phyloP scores from a whole-genome alignment of 2,113 vertebrate species.

The Oreotrochilus melanogaster region DNA sequence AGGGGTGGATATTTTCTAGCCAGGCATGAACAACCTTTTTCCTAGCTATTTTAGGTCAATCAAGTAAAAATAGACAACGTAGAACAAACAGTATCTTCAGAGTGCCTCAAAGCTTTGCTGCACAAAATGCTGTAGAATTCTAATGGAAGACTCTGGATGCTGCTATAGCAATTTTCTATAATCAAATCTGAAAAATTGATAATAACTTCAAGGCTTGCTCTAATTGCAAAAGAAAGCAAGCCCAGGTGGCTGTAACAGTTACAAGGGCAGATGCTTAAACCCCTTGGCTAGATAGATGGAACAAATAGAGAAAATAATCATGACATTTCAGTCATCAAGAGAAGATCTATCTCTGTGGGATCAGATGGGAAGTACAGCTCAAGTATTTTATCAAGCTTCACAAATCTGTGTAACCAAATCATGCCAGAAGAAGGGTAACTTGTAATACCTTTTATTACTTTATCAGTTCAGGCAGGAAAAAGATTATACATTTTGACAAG shows the following conservation, averaged over 20 bases:
- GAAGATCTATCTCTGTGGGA: background rate
- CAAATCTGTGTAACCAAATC: background rate
- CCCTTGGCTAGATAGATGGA: background rate
- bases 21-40: slow-evolving; percentile 41
- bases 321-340: background rate
- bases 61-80: background rate
- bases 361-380: background rate
- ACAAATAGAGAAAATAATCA: background rate
- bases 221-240: background rate
- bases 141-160: background rate
- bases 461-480: background rate
- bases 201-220: background rate
- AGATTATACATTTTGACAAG: background rate
- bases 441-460: background rate
- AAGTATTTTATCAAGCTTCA: background rate
- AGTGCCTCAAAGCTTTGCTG: background rate
- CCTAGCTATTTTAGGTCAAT: slow-evolving; percentile 26
- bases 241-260: background rate
- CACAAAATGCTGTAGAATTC: background rate
- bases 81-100: background rate
- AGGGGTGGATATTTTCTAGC: slow-evolving; percentile 51
- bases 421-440: background rate
- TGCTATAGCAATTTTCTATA: background rate
- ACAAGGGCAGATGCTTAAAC: background rate
- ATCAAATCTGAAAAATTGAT: background rate